These are phyloP conservation scores for Ambastaia sidthimunki DNA, from an alignment of 2,797 vertebrate genomes.

Conservation along the genomic window DNA sequence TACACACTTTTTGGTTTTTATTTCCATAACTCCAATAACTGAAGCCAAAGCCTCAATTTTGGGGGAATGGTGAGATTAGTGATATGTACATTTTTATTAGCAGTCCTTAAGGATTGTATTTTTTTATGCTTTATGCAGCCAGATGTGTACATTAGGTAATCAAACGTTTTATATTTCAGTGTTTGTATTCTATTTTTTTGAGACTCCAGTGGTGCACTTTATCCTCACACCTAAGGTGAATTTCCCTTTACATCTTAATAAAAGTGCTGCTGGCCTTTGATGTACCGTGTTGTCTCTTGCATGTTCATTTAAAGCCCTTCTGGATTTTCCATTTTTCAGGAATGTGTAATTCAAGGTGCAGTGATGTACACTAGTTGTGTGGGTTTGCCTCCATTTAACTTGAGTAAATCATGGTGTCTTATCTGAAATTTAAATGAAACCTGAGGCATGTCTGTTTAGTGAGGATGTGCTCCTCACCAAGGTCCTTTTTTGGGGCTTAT, in stretches of 20 bases:
- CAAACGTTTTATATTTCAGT: constrained; percentile 56
- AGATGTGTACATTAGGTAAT: constrained; percentile 61
- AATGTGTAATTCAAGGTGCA: too few species aligned
- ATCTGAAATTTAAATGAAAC: too few species aligned
- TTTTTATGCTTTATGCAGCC: constrained; percentile 60
- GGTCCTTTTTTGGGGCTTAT: too few species aligned
- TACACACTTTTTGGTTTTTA: constrained; percentile 28
- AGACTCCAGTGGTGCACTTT: constrained; percentile 54
- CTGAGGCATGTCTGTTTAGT: too few species aligned
- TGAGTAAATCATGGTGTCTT: too few species aligned
- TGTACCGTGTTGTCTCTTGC: neutral
- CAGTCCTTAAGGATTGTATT: constrained; percentile 59
- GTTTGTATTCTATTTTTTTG: constrained; percentile 39
- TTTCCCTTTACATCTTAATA: constrained; percentile 49
- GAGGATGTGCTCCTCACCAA: too few species aligned
- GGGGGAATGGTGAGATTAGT: constrained; percentile 56
- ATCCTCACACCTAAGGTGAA: neutral
- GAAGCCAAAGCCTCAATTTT: constrained; percentile 48
- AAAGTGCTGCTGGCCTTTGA: constrained; percentile 56
- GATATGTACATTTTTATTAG: constrained; percentile 67
- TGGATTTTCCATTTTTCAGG: too few species aligned
- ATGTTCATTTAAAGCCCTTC: neutral
- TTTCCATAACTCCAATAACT: constrained; percentile 58
- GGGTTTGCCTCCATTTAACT: too few species aligned
- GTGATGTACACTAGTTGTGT: too few species aligned